Percentiles rank a stretch among this genome's conserved stretches.
Evolutionary conservation across 1,140 invertebrate species (phyloP).

Genomic region (Calephelis virginiensis): DNA sequence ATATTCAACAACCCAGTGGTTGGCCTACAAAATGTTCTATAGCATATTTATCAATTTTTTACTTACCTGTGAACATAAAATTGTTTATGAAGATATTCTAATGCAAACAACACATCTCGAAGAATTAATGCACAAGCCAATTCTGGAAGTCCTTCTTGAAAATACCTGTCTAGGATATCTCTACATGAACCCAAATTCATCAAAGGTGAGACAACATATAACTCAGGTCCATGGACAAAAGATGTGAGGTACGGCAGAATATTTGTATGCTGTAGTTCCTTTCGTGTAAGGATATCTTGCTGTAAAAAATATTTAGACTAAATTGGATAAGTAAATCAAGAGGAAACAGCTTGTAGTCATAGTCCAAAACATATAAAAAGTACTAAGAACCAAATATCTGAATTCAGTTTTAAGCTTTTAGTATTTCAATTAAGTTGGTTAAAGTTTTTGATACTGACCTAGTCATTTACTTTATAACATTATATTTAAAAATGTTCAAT

Average conservation of each 20-base stretch:
- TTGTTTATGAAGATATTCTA: conserved; percentile 91
- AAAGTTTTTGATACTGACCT: no score
- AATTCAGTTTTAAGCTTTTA: no score
- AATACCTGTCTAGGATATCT: conserved; percentile 88
- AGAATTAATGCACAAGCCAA: conserved; percentile 88
- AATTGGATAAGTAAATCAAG: no score
- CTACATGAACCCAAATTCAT: conserved; percentile 90
- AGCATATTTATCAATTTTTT: no score
- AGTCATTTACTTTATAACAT: no score
- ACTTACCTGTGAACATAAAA: conserved; percentile 91
- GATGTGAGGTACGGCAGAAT: conserved; percentile 85
- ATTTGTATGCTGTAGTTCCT: conserved; percentile 89
- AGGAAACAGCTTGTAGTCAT: no score
- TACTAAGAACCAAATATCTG: neutral
- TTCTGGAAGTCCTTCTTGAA: conserved; percentile 88
- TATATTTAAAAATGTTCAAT: no score
- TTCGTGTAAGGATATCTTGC: conserved; percentile 87
- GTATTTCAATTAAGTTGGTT: no score
- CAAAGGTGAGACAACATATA: conserved; percentile 89
- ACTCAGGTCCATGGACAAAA: conserved; percentile 85
- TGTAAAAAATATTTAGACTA: conserved; percentile 58
- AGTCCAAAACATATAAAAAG: conserved; percentile 3
- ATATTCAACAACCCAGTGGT: no score
- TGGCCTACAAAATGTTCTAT: no score
- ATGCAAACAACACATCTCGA: conserved; percentile 86